Percentiles rank a stretch among this genome's conserved stretches.
phyloP scores from a whole-genome alignment of 2,797 vertebrate species.

The Hapalemur alaotrensis region DNA sequence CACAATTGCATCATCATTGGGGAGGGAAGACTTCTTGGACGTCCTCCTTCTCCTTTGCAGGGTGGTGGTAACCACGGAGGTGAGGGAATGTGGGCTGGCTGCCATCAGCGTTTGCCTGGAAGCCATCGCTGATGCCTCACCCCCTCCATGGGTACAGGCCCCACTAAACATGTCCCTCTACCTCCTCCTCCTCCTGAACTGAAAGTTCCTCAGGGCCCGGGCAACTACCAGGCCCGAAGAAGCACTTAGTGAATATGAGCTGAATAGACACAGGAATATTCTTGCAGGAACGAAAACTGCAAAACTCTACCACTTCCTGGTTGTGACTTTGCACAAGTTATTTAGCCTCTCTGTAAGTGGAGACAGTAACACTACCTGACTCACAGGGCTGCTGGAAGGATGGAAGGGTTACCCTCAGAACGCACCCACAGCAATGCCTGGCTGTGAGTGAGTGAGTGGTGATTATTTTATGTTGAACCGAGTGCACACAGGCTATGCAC shows the following conservation, averaged over 20 bases:
- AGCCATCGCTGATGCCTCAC: not conserved
- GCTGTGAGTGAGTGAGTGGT: not conserved
- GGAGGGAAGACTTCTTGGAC: too few species aligned
- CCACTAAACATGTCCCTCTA: rapidly evolving
- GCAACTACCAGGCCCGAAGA: not conserved
- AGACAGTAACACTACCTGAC: rapidly evolving
- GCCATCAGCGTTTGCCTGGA: rapidly evolving
- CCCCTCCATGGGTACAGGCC: rapidly evolving
- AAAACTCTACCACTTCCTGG: rapidly evolving
- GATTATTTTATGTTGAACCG: not conserved
- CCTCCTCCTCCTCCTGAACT: too few species aligned
- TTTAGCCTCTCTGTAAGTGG: too few species aligned
- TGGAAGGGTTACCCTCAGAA: not conserved
- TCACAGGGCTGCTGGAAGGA: not conserved
- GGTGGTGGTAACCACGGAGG: not conserved
- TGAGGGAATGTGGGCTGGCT: not conserved
- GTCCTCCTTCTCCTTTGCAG: not conserved
- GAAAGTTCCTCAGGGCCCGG: not conserved
- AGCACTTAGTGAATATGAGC: not conserved
- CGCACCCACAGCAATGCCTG: rapidly evolving
- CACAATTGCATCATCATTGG: rapidly evolving
- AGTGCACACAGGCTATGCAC: rapidly evolving
- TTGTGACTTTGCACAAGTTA: not conserved
- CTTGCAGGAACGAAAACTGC: rapidly evolving
- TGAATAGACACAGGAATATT: not conserved